Conservation (phyloP, 2,113 vertebrate genomes). For the Alligator sinensis region DNA sequence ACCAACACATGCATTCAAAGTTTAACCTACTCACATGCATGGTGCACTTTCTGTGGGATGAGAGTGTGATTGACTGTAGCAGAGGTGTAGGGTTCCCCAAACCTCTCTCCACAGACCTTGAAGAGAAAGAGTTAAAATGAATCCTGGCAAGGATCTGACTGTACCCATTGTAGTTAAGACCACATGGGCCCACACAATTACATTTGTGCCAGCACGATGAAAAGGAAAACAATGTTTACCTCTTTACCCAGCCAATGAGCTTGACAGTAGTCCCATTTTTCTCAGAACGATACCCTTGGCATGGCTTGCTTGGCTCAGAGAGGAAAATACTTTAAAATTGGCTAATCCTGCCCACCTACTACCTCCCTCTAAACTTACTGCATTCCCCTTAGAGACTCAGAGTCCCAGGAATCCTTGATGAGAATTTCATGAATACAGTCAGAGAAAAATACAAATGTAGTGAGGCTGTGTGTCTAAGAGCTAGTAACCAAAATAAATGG, state of each 20-base stretch:
- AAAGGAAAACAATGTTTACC: not conserved
- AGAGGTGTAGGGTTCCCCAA: not conserved
- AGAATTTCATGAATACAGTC: not conserved
- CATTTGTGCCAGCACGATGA: not conserved
- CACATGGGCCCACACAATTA: not conserved
- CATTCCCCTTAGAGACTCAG: not conserved
- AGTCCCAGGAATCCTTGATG: not conserved
- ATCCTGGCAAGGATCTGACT: not conserved
- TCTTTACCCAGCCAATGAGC: not conserved
- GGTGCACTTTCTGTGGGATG: not conserved
- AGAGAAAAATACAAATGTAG: not conserved
- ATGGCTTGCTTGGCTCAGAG: accelerated
- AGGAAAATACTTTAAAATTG: not conserved
- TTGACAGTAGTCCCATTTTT: not conserved
- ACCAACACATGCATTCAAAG: accelerated
- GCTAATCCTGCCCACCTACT: not conserved
- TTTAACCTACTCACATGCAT: not conserved
- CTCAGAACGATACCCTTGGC: not conserved
- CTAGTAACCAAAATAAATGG: not conserved
- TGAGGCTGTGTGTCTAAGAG: not conserved
- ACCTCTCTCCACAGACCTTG: not conserved
- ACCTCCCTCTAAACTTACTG: not conserved
- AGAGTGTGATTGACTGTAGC: not conserved
- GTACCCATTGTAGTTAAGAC: not conserved
- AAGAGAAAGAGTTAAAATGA: not conserved